Conservation (phyloP, 2,113 vertebrate species). For the Oryzias melastigma region DNA sequence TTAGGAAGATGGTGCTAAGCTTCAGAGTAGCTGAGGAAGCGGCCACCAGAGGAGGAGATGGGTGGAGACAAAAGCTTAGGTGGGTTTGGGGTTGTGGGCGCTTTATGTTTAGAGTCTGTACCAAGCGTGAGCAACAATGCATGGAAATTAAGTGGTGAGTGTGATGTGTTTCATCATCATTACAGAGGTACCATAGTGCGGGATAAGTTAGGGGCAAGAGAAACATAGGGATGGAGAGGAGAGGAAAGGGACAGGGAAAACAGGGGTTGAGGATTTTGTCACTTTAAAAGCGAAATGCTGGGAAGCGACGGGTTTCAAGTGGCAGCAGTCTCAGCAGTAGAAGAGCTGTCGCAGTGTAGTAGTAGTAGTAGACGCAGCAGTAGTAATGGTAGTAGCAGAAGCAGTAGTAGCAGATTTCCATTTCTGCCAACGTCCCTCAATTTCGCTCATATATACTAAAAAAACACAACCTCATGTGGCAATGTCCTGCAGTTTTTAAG, state of each 20-base stretch:
- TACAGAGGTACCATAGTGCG: conserved; percentile 30
- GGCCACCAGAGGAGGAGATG: conserved; percentile 46
- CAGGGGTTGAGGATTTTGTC: conserved; percentile 71
- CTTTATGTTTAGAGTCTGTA: conserved; percentile 65
- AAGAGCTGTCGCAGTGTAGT: conserved; percentile 60
- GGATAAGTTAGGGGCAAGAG: conserved; percentile 9
- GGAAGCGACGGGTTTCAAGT: conserved; percentile 71
- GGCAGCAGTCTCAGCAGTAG: conserved; percentile 75
- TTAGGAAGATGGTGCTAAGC: conserved; percentile 45
- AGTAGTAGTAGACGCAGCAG: conserved; percentile 69
- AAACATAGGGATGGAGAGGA: conserved; percentile 37
- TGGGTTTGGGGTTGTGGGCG: conserved; percentile 44
- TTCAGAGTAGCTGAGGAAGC: conserved; percentile 41
- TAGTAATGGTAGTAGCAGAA: conserved; percentile 69
- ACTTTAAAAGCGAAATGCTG: conserved; percentile 74
- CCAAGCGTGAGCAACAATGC: conserved; percentile 52
- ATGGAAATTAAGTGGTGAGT: conserved; percentile 29
- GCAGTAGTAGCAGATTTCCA: conserved; percentile 63
- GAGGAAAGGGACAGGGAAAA: conserved; percentile 58
- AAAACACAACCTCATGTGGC: conserved; percentile 55
- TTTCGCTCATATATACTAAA: conserved; percentile 62
- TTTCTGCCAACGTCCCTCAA: conserved; percentile 65
- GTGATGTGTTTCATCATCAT: conserved; percentile 17
- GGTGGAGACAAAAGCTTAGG: conserved; percentile 75
- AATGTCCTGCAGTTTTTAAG: conserved; percentile 70